These are phyloP conservation scores for Pachycephus smyrnensis DNA, from an alignment of 2,888 invertebrate genomes.

Conservation along the genomic window DNA sequence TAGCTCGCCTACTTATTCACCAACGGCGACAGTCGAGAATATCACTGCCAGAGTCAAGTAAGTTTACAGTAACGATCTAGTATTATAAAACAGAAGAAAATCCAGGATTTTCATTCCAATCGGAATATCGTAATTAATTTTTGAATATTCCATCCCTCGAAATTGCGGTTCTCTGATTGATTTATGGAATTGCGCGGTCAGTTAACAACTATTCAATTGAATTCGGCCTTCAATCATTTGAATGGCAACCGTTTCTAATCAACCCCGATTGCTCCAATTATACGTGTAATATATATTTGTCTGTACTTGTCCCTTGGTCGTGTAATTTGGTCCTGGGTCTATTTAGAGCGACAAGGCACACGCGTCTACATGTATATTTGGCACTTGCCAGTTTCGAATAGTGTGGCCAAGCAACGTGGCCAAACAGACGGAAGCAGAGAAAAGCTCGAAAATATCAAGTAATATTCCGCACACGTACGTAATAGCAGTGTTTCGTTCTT, in stretches of 20 bases:
- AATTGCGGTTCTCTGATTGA: neutral
- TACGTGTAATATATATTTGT: neutral
- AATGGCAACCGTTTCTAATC: neutral
- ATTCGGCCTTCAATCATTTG: neutral
- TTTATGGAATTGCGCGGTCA: neutral
- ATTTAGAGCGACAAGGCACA: neutral
- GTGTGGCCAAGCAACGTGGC: slow-evolving; percentile 15
- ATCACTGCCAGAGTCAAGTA: neutral
- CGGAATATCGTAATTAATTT: neutral
- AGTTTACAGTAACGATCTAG: neutral
- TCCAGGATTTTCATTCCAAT: neutral
- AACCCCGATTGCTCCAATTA: neutral
- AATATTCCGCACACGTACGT: neutral
- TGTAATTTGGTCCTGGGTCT: neutral
- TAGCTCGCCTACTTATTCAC: neutral
- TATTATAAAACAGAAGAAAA: neutral
- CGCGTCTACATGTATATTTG: slow-evolving; percentile 31
- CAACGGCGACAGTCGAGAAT: neutral
- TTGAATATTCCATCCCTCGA: neutral
- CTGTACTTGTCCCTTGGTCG: neutral
- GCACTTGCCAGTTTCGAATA: slow-evolving; percentile 45
- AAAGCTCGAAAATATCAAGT: neutral
- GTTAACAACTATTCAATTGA: neutral
- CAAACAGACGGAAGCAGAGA: neutral
- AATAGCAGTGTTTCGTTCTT: neutral